Evolutionary conservation across 2,888 invertebrate species (phyloP).

Genomic region (Drosophila greeni): DNA sequence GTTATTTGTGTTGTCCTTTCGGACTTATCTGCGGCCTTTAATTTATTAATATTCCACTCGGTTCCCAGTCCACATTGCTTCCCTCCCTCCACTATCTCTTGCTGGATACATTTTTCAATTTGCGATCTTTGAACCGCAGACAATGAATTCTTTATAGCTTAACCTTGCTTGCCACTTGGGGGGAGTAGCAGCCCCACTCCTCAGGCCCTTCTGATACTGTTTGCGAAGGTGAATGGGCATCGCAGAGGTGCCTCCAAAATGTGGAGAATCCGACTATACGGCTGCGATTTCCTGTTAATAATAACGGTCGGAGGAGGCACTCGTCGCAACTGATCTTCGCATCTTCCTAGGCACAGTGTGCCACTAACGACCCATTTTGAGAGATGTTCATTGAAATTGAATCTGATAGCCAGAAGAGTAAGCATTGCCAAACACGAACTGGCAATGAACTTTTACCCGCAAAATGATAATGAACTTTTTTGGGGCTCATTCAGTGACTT

Average conservation of each 20-base stretch:
- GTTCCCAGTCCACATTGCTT: conserved; percentile 3
- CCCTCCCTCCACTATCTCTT: conserved; percentile 8
- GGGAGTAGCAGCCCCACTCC: not conserved
- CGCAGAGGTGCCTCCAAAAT: conserved; percentile 13
- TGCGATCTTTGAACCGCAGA: conserved; percentile 71
- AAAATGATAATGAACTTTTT: conserved; percentile 58
- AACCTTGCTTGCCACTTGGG: conserved; percentile 62
- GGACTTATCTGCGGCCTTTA: conserved; percentile 72
- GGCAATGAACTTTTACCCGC: conserved; percentile 29
- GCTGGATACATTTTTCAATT: conserved; percentile 68
- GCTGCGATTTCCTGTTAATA: conserved; percentile 21
- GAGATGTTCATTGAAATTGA: conserved; percentile 43
- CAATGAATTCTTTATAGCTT: conserved; percentile 74
- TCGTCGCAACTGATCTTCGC: conserved; percentile 3
- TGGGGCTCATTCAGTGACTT: conserved; percentile 12
- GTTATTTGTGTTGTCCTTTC: conserved; percentile 64
- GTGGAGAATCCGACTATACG: conserved; percentile 46
- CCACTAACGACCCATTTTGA: conserved; percentile 53
- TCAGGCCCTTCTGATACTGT: conserved; percentile 3
- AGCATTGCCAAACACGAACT: conserved; percentile 54
- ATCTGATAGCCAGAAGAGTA: conserved; percentile 47
- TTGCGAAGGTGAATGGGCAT: conserved; percentile 49
- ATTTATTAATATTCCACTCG: conserved; percentile 72
- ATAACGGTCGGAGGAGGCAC: conserved; percentile 16
- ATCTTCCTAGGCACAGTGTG: conserved; percentile 8